These are phyloP conservation scores for Sciurus vulgaris DNA, from an alignment of 2,797 vertebrate genomes.

Conservation along the genomic window DNA sequence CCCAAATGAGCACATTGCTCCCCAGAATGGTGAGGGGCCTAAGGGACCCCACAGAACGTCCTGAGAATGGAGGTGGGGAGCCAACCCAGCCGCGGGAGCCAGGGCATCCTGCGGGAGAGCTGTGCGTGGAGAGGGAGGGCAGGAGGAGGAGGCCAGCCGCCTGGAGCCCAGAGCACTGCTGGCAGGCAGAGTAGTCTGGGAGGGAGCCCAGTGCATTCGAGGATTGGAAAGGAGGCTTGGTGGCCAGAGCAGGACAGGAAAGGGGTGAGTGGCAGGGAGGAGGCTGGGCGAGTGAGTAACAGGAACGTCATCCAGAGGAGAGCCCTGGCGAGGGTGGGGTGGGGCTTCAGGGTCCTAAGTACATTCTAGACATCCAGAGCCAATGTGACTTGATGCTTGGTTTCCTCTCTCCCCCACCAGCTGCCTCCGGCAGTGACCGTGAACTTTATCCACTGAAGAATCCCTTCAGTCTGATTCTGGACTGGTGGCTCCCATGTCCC, in stretches of 20 bases:
- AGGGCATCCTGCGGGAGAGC: not conserved
- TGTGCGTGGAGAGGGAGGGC: not conserved
- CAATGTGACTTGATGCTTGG: fast-evolving
- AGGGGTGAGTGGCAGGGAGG: not conserved
- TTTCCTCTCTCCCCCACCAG: not conserved
- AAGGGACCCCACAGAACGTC: fast-evolving
- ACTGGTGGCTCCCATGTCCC: not conserved
- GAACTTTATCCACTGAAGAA: too few species aligned
- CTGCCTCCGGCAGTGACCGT: not conserved
- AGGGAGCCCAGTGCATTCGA: conserved; percentile 44
- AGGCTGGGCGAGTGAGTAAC: not conserved
- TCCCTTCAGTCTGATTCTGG: too few species aligned
- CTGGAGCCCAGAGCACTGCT: not conserved
- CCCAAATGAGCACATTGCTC: not conserved
- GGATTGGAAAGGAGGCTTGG: not conserved
- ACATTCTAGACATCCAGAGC: not conserved
- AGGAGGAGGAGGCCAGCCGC: not conserved
- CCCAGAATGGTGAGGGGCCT: not conserved
- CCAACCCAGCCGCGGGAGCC: not conserved
- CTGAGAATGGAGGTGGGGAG: not conserved
- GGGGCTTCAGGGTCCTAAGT: fast-evolving
- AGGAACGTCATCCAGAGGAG: not conserved
- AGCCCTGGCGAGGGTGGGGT: fast-evolving
- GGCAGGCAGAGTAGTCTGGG: conserved; percentile 23
- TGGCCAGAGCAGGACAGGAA: not conserved